Evolutionary conservation across 2,113 vertebrate species (phyloP), one percentile per base, ranked within the genome.

Genomic region (Protobothrops mucrosquamatus): DNA sequence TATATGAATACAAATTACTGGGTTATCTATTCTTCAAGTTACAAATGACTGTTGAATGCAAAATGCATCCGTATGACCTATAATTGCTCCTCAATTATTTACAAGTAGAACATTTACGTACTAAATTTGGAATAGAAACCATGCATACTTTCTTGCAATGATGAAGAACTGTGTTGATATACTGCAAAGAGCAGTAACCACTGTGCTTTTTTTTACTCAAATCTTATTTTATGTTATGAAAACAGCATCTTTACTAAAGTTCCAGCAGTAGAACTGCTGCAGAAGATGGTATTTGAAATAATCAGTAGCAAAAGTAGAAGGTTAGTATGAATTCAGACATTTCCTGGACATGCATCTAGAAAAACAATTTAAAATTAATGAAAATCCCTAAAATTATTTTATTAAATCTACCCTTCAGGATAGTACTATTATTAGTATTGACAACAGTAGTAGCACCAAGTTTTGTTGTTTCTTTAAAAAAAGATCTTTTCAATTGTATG

Each of bases 211-310:
- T 97, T 98, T 96, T 98, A 95, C 96, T 97, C 94, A 97, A 97
- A 97, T 96, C 94, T 96, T 97, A 97, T 97, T 97, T 98, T 97
- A 98, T 97, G 98, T 97, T 98, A 98, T 98, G 97, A 98, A 97
- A 98, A 98, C 97, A 97, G 91, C 93, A 97, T 96, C 94, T 94
- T 93, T 96, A 96, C 97, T 97, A 97, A 97, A 96, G 94, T 95
- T 98, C 95, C 93, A 95, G 92, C 95, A 97, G 95, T 94, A 97
- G 94, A 96, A 95, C 24, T 69, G 55, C 88, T 95, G 90, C 96
- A 94, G 93, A 96, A 96, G 96, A 96, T 91, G 93, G 94, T 96
- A 95, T 96, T 97, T 96, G 91, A 96, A 96, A 96, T 97, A 91
- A 95, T 97, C 94, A 95, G 55, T 57, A 93, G 86, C 39, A 92